Conservation (phyloP, 2,888 invertebrate species). For the Diarsia rubi region DNA sequence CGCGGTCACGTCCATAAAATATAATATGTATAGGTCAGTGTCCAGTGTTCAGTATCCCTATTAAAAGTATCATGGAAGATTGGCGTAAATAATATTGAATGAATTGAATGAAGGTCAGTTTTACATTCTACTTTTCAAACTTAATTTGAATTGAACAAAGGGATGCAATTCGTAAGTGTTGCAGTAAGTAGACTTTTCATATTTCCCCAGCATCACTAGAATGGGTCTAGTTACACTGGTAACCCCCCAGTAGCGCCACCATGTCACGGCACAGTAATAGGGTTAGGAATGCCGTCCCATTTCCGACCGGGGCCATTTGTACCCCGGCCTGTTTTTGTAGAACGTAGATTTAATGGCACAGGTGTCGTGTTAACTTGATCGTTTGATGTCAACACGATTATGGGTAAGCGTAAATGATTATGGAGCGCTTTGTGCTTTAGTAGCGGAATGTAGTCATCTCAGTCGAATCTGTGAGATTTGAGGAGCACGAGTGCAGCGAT, state of each 20-base stretch:
- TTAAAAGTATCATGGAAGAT: background rate
- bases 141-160: background rate
- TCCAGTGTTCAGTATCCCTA: background rate
- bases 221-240: conserved; percentile 19
- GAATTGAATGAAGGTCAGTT: background rate
- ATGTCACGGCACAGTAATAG: conserved; percentile 66
- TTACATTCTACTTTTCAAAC: background rate
- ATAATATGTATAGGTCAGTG: background rate
- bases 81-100: background rate
- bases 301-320: conserved; percentile 68
- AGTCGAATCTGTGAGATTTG: background rate
- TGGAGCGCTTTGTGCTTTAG: conserved; percentile 1
- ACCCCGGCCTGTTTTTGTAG: conserved; percentile 49
- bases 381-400: conserved; percentile 47
- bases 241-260: conserved; percentile 37
- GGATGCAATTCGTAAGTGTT: background rate
- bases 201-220: background rate
- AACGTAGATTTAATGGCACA: conserved; percentile 52
- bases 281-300: conserved; percentile 79
- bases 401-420: conserved; percentile 28
- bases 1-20: background rate
- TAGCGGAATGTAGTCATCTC: conserved; percentile 6
- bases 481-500: background rate
- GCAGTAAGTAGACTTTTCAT: no score
- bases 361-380: conserved; percentile 49